A percentile compares a stretch with the other conserved stretches of the same genome.
Conservation (phyloP, 2,797 vertebrate species). For the Gambusia yucatana region DNA sequence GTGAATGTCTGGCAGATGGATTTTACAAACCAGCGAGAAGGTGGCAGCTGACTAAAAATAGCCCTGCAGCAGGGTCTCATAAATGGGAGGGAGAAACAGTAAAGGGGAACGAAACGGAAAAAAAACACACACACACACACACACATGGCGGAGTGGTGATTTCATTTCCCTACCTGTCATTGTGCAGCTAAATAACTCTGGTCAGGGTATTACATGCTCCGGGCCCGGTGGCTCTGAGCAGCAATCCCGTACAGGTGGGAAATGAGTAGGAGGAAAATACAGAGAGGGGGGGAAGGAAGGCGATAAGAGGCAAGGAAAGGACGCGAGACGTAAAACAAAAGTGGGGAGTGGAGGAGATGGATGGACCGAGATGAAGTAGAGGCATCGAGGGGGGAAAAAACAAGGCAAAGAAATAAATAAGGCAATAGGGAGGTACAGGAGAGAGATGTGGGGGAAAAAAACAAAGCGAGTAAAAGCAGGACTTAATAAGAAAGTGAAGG, state of each 20-base stretch:
- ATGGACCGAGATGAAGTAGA: conserved; percentile 28
- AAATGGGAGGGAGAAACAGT: conserved; percentile 68
- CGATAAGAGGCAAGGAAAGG: conserved; percentile 35
- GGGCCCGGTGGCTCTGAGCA: conserved; percentile 54
- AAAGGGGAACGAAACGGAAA: conserved; percentile 64
- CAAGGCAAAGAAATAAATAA: conserved; percentile 6
- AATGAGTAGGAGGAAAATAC: conserved; percentile 59
- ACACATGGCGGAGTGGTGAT: conserved; percentile 58
- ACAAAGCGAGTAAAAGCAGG: conserved; percentile 25
- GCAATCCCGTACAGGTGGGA: conserved; percentile 66
- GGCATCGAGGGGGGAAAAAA: conserved; percentile 5
- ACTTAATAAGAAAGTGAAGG: conserved; percentile 55
- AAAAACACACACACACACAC: conserved; percentile 36
- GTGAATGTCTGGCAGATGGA: conserved; percentile 58
- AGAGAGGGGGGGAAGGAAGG: conserved; percentile 12
- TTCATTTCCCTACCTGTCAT: conserved; percentile 78
- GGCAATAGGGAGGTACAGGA: conserved; percentile 28
- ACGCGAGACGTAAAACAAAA: conserved; percentile 30
- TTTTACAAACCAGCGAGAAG: conserved; percentile 67
- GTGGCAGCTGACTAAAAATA: conserved; percentile 73
- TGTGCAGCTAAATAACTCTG: conserved; percentile 73
- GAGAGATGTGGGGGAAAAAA: conserved; percentile 1
- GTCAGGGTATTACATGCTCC: conserved; percentile 69
- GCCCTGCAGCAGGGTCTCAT: conserved; percentile 67
- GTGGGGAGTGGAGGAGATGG: conserved; percentile 39